These are phyloP conservation scores for Chironomus striatipennis DNA, from an alignment of 1,140 invertebrate species.

Conservation along the genomic window DNA sequence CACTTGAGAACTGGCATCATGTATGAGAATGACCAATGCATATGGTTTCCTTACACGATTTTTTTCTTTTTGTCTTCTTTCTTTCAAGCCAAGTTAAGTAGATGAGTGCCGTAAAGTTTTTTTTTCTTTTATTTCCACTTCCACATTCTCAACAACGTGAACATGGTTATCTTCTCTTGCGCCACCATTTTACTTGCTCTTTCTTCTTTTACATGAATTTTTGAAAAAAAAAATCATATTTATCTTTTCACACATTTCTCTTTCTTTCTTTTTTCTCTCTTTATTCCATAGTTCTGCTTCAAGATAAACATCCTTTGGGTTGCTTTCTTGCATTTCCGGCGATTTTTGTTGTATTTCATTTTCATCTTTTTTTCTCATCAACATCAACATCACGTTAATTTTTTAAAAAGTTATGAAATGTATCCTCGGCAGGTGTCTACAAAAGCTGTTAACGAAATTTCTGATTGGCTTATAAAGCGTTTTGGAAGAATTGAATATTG, in stretches of 20 bases:
- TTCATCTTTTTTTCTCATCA: neutral
- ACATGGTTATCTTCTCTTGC: neutral
- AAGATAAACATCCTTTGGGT: neutral
- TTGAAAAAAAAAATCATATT: no score
- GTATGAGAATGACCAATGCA: neutral
- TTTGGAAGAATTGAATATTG: constrained; percentile 31
- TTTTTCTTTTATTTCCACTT: constrained; percentile 6
- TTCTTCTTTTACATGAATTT: neutral
- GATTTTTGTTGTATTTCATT: neutral
- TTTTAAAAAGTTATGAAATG: constrained; percentile 29
- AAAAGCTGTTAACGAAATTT: constrained; percentile 31
- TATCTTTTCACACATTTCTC: neutral
- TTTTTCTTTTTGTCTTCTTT: constrained; percentile 1
- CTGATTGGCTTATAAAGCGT: constrained; percentile 31
- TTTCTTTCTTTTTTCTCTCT: neutral
- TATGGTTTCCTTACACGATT: neutral
- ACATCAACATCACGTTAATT: neutral
- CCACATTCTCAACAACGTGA: neutral
- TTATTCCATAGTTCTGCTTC: neutral
- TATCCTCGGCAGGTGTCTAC: constrained; percentile 31
- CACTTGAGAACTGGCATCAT: neutral
- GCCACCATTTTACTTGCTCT: no score
- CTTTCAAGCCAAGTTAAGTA: neutral
- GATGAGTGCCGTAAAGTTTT: constrained; percentile 18
- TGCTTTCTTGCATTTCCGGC: neutral